These are phyloP conservation scores for Orbicella faveolata DNA, from an alignment of 64 coral and sea anemone species.

Conservation along the genomic window DNA sequence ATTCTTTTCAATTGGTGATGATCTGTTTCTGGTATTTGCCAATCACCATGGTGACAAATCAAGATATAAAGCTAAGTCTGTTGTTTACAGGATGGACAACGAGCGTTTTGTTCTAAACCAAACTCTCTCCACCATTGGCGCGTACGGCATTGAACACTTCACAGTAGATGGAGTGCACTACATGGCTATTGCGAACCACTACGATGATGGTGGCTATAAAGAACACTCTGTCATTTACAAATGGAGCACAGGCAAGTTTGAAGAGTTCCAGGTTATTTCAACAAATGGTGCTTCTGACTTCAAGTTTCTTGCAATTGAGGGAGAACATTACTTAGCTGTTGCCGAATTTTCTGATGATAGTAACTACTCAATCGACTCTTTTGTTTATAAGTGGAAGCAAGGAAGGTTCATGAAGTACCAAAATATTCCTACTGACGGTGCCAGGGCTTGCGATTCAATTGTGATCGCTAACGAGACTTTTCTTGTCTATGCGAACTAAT, in stretches of 20 bases:
- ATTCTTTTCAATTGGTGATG: neutral
- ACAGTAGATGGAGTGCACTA: neutral
- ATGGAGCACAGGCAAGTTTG: constrained; percentile 1
- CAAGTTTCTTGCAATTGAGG: neutral
- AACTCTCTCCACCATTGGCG: neutral
- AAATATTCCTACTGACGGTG: neutral
- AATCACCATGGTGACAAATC: neutral
- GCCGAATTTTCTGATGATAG: neutral
- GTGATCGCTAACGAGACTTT: neutral
- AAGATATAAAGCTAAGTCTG: constrained; percentile 5
- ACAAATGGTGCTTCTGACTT: neutral
- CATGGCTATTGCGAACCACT: neutral
- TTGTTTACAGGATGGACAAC: neutral
- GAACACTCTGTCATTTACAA: neutral
- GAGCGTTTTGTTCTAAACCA: neutral
- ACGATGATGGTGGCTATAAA: neutral
- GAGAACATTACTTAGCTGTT: neutral
- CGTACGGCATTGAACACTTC: neutral
- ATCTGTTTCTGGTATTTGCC: constrained; percentile 4
- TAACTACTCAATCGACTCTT: neutral
- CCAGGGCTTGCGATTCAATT: neutral
- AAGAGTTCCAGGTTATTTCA: neutral
- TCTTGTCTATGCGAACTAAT: neutral
- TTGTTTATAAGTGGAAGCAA: neutral
- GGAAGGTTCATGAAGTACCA: neutral